Conservation (phyloP, 2,113 vertebrate species). For the Anguilla japonica region DNA sequence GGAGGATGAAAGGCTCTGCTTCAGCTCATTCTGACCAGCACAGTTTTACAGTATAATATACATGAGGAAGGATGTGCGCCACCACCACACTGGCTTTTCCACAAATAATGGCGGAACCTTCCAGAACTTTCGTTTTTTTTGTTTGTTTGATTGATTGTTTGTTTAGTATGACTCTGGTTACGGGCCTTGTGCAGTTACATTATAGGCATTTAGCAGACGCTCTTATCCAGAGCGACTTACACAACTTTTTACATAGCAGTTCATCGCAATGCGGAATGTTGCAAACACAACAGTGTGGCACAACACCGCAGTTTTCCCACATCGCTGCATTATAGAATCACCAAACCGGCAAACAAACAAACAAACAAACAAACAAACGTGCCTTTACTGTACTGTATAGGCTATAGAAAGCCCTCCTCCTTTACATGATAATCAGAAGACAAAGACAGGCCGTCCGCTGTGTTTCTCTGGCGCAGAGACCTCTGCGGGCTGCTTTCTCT, state of each 20-base stretch:
- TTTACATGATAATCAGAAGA: neutral
- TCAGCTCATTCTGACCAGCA: slow-evolving; percentile 43
- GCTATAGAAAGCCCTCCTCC: slow-evolving; percentile 12
- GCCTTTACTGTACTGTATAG: neutral
- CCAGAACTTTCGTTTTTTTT: slow-evolving; percentile 15
- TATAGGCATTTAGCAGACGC: too few relatives aligned
- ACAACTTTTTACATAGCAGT: too few relatives aligned
- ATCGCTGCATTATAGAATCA: neutral
- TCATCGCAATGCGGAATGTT: neutral
- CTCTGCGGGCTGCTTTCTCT: neutral
- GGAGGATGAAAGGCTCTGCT: slow-evolving; percentile 42
- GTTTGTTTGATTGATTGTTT: slow-evolving; percentile 27
- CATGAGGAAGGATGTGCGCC: slow-evolving; percentile 44
- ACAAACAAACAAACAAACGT: neutral
- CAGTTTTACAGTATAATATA: slow-evolving; percentile 36
- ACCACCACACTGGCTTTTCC: neutral
- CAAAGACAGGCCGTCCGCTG: slow-evolving; percentile 22
- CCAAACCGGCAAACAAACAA: neutral
- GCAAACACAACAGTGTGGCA: neutral
- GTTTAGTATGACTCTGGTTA: slow-evolving; percentile 7
- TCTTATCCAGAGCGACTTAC: too few relatives aligned
- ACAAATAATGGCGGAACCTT: neutral
- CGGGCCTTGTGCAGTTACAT: neutral
- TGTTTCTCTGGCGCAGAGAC: neutral
- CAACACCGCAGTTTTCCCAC: neutral